Evolutionary conservation across 1,140 invertebrate species (phyloP), one percentile per base, ranked within the genome.

Genomic region (Bombus fervidus): DNA sequence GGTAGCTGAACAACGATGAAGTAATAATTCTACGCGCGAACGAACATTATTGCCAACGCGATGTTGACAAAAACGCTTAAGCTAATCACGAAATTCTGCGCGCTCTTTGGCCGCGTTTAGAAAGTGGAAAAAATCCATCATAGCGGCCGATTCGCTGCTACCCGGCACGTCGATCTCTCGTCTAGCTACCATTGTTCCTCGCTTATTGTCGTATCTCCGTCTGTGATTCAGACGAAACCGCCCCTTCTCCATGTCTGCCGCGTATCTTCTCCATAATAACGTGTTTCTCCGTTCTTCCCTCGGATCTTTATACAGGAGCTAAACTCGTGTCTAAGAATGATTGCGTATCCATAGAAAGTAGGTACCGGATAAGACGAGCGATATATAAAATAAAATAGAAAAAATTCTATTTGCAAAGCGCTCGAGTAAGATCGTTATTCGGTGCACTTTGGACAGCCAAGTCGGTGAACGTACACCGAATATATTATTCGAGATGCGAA

Each of bases 11-110:
- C 12, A 2, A 74, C 86, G 92, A 91, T 94, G 93, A 91, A 90
- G 93, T 92, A 95, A 95, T 92, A 85, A 93, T 92, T 93, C 82
- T 93, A 94, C 94, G 93, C 94, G 92, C 93, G 86, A 94, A 92
- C 93, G 93, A 93, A 91, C 93, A 94, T 93, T 94, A 94, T 94
- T 93, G 93, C 93, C 91, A 94, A 94, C 92, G 86, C 72, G 87
- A 89, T 75, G 86, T 85, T 88, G 88, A 91, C 91, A 92, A 92
- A 92, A 93, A 91, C 87, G 25, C n/a, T 43, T 76, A 83, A 90
- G 89, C 91, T 92, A 92, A 94, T 93, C 92, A 90, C 91, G 84
- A 93, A 94, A 94, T 93, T 91, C 91, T 89, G 74, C 80, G 87
- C 87, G 74, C 79, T 81, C 74, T 88, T 90, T 68, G 88, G 62